Evolutionary conservation across 2,113 vertebrate species (phyloP).

Genomic region (Zootoca vivipara): DNA sequence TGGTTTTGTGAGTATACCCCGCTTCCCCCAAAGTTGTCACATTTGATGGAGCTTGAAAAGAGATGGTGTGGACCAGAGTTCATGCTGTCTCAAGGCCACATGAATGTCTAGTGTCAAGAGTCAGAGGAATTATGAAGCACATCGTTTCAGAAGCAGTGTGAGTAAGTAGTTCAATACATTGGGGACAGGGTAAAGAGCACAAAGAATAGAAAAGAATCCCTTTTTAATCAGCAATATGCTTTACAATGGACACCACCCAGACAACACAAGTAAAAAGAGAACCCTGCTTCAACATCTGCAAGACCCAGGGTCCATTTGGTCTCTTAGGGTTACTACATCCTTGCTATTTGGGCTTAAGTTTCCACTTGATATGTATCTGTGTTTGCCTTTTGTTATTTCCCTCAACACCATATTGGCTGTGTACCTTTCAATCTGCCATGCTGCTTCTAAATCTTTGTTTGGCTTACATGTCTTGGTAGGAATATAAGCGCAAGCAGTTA

Average conservation of each 20-base stretch:
- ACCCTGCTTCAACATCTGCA: too few species aligned
- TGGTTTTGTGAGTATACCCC: neutral
- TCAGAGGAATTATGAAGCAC: neutral
- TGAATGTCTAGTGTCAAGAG: neutral
- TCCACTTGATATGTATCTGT: neutral
- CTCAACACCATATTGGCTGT: rapidly evolving
- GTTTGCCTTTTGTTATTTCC: neutral
- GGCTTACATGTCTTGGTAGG: conserved; percentile 70
- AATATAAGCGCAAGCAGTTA: conserved; percentile 97
- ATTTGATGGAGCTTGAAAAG: neutral
- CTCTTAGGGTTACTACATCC: conserved; percentile 22
- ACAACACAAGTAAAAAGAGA: neutral
- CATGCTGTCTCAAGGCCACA: neutral
- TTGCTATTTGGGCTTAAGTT: neutral
- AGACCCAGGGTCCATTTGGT: neutral
- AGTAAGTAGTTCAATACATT: neutral
- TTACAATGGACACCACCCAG: neutral
- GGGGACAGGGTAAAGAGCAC: neutral
- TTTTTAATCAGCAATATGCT: neutral
- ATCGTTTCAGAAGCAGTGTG: neutral
- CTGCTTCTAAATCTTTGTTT: conserved; percentile 24
- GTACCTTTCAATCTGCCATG: neutral
- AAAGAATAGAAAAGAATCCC: neutral
- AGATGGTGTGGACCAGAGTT: neutral
- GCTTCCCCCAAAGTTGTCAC: neutral